Base-by-base conservation (phyloP, 2,797 vertebrate species). In the Taenioides sp. region DNA sequence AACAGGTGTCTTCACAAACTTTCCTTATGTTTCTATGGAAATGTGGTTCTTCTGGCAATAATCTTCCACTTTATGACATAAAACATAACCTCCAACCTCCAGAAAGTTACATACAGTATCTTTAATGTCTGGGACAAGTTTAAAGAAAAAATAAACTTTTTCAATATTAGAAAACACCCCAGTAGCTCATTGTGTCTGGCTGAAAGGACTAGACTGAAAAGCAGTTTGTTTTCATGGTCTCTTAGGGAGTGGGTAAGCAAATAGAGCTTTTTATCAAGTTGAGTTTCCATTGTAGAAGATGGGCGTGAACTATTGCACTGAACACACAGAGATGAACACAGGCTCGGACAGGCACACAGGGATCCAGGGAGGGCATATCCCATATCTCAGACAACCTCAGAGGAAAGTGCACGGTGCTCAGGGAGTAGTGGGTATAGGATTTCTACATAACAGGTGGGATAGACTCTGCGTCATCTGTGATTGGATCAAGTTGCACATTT, bases 391-490 rank as follows among this genome's bases (percentile, higher is more conserved):
- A 73, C 69, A 55, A 54, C 34, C 68, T 65, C 50, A 4, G 25
- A 31, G 74, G 70, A 31, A 20, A 72, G 60, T 47, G 10, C 64
- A 76, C 52, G 64, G 43, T 70, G 70, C 70, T 76, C 28, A 60
- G 60, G 62, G 59, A 11, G 59, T 6, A 34, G 61, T 63, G 31
- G 40, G 79, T 90, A 92, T 93, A 81, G 79, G 70, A 80, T 94
- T 90, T 91, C 92, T 20, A 37, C 67, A 76, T 75, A 86, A 92
- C 92, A 94, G 92, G 92, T 93, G 93, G 85, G 79, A 77, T 73
- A 75, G 86, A 79, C 83, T 88, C 79, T 80, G 75, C 75, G 73
- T 85, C 85, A 88, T 90, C 83, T 79, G 72, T 74, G 81, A 89
- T 86, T 84, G 82, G 82, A 74, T 91, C 81, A 57, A 77, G 80